phyloP scores from a whole-genome alignment of 2,113 vertebrate genomes.

The Cynopterus brachyotis region DNA sequence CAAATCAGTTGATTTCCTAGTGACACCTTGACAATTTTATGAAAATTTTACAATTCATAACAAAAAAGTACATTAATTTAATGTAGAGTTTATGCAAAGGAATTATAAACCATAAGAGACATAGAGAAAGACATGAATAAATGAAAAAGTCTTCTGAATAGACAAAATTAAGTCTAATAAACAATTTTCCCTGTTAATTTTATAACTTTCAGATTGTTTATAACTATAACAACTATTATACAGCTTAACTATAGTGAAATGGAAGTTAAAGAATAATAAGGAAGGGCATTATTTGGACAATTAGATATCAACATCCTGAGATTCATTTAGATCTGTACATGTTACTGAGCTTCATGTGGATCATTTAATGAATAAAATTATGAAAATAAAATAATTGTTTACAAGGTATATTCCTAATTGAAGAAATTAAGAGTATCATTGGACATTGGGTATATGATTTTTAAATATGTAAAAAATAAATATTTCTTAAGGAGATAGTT shows the following conservation, averaged over 20 bases:
- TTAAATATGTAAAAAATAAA: slow-evolving; percentile 43
- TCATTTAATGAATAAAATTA: slow-evolving; percentile 15
- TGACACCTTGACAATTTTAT: neutral
- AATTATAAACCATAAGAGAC: neutral
- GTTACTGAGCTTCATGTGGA: neutral
- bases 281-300: neutral
- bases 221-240: neutral
- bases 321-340: neutral
- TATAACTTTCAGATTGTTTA: neutral
- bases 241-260: neutral
- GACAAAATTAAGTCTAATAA: neutral
- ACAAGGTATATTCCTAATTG: neutral
- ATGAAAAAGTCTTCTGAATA: neutral
- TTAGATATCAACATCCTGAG: neutral
- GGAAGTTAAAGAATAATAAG: slow-evolving; percentile 4
- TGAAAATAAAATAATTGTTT: neutral
- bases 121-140: slow-evolving; percentile 19
- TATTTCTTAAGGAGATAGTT: neutral
- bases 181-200: slow-evolving; percentile 5
- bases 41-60: neutral
- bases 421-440: slow-evolving; percentile 17
- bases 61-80: slow-evolving; percentile 6
- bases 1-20: neutral
- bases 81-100: neutral
- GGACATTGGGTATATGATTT: neutral